Base-by-base conservation (phyloP, 1,140 invertebrate species). In the Philopotamus ludificatus region DNA sequence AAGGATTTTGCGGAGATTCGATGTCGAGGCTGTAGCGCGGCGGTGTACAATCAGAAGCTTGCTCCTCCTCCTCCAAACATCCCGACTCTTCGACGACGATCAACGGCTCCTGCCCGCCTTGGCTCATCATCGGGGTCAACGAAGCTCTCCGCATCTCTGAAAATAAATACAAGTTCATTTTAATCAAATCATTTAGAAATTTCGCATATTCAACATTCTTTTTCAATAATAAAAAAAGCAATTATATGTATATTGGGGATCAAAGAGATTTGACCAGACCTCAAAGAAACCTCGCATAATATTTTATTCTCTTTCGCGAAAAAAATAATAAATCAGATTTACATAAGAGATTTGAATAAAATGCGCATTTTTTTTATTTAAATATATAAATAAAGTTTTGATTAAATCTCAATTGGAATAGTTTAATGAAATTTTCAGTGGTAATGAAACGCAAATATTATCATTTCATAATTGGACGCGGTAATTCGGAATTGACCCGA, bases 61-160 rank as follows among this genome's bases (percentile, higher is more conserved):
- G 77, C 50, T 88, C 87, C 3, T 84, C 81, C 62, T 89, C 86
- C 68, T 91, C 89, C 23, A 82, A 79, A 12, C 80, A 81, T 10
- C 83, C 83, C 47, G 85, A 87, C 70, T 91, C 89, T 74, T 92
- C 90, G 1, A 92, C 89, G 34, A 92, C 89, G 68, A 92, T 92
- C 42, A 91, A 80, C 1, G 89, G 90, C 73, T 91, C 89, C 47
- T 77, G 75, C 34, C 73, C 80, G 66, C 71, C 79, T 66, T 81
- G 72, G 28, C 79, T 79, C 65, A 80, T 79, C 41, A 80, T 78
- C 18, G 79, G 78, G 10, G 76, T 74, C 49, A 77, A 77, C 3
- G 81, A 77, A 25, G 77, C 74, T 64, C 80, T 74, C 66, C 80
- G 75, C 74, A 81, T 77, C 71, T 77, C 76, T 77, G 47, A 58